A percentile compares a stretch with the other conserved stretches of the same genome.
phyloP scores from a whole-genome alignment of 2,888 invertebrate species.

The Nyleta sp. region DNA sequence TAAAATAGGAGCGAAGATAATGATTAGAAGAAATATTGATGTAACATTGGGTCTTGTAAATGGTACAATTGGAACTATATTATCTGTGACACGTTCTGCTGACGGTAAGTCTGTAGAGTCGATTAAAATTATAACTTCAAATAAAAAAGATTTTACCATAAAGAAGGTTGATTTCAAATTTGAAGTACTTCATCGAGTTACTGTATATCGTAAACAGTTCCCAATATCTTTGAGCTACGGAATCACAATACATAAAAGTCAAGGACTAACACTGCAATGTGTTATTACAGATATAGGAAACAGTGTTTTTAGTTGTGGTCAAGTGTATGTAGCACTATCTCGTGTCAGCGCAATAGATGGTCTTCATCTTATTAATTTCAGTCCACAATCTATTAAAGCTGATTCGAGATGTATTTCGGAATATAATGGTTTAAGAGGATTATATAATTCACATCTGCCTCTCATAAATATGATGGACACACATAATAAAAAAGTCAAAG shows the following conservation, averaged over 20 bases:
- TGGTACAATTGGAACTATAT: conserved; percentile 5
- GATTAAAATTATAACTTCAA: too few species aligned
- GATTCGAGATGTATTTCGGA: conserved; percentile 18
- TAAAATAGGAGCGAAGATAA: background rate
- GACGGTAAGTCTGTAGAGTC: background rate
- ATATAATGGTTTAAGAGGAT: conserved; percentile 1
- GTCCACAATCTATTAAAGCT: background rate
- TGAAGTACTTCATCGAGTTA: background rate
- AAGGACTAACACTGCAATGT: background rate
- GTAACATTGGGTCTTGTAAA: background rate
- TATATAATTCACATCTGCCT: conserved; percentile 6
- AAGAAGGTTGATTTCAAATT: background rate
- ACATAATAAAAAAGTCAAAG: background rate
- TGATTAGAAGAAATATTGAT: conserved; percentile 11
- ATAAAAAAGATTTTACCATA: background rate
- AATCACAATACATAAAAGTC: conserved; percentile 3
- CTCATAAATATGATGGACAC: background rate
- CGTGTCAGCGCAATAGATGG: background rate
- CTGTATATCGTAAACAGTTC: conserved; percentile 1
- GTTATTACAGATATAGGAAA: background rate
- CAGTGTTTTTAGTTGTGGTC: background rate
- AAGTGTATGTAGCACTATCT: background rate
- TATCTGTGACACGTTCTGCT: background rate
- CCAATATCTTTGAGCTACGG: background rate
- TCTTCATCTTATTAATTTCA: conserved; percentile 9